Conservation (phyloP, 2,888 invertebrate species). For the Malachius bipustulatus region DNA sequence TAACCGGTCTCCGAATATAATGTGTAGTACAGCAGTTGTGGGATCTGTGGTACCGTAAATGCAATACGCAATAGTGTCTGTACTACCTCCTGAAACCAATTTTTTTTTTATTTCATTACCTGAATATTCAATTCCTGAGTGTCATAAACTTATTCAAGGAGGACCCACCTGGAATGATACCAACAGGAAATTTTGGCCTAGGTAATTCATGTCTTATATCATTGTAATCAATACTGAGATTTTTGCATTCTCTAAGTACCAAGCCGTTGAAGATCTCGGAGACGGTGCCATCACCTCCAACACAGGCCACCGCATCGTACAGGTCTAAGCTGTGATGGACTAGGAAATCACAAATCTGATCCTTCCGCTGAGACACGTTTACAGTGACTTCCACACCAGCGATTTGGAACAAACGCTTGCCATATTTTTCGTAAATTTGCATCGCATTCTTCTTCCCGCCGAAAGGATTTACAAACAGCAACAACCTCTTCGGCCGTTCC, state of each 20-base stretch:
- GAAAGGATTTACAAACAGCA: constrained; percentile 75
- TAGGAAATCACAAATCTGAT: constrained; percentile 64
- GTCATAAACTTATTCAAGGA: neutral
- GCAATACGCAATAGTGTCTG: constrained; percentile 68
- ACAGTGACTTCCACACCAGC: constrained; percentile 55
- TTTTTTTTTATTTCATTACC: too few relatives aligned
- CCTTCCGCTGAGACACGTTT: constrained; percentile 58
- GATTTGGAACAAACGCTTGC: constrained; percentile 51
- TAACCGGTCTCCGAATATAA: constrained; percentile 62
- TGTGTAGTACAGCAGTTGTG: constrained; percentile 67
- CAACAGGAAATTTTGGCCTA: constrained; percentile 43
- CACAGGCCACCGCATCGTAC: constrained; percentile 60
- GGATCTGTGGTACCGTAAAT: constrained; percentile 70
- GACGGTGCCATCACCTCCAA: constrained; percentile 82
- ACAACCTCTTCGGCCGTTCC: constrained; percentile 54
- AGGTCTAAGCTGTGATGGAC: constrained; percentile 44
- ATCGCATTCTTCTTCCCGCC: constrained; percentile 66
- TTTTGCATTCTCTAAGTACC: constrained; percentile 44
- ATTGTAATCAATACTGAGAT: constrained; percentile 42
- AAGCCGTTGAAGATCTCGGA: constrained; percentile 70
- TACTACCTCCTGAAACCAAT: constrained; percentile 48
- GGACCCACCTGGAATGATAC: constrained; percentile 43
- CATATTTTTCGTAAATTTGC: constrained; percentile 60
- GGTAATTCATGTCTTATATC: constrained; percentile 41
- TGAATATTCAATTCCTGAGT: too few relatives aligned